Evolutionary conservation across 2,888 invertebrate species (phyloP).

Genomic region (Alentia gelatinosa): DNA sequence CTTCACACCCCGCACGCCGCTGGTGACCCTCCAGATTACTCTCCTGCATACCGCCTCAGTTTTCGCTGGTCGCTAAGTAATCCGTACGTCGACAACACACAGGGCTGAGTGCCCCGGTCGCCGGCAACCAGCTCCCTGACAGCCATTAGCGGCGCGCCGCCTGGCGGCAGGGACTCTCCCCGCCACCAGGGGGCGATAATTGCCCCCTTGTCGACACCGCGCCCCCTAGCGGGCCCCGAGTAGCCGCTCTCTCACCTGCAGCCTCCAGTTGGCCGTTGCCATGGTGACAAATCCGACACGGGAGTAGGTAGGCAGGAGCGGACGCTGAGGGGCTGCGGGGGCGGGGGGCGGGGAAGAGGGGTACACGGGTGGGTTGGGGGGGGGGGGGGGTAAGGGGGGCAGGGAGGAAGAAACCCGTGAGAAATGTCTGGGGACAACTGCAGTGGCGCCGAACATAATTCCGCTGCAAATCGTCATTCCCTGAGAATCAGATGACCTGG

Average conservation of each 20-base stretch:
- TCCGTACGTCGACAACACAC: not conserved
- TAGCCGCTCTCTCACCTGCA: not conserved
- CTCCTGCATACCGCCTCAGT: not conserved
- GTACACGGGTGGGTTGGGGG: too few species aligned
- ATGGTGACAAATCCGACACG: not conserved
- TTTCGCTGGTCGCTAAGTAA: constrained; percentile 1
- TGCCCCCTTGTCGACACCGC: constrained; percentile 1
- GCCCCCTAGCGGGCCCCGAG: not conserved
- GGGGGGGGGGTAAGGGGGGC: too few species aligned
- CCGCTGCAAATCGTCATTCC: too few species aligned
- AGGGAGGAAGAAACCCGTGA: too few species aligned
- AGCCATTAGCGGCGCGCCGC: not conserved
- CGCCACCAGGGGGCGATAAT: not conserved
- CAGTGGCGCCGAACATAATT: too few species aligned
- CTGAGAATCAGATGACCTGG: too few species aligned
- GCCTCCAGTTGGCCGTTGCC: not conserved
- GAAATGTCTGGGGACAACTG: too few species aligned
- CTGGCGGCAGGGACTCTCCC: not conserved
- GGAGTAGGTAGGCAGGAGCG: too few species aligned
- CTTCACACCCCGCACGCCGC: not conserved
- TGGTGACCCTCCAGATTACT: not conserved
- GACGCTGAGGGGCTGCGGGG: too few species aligned
- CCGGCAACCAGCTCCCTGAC: not conserved
- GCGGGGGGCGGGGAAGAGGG: too few species aligned
- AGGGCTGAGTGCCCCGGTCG: not conserved